Conservation (phyloP, 2,888 invertebrate species). For the Amblyjoppa fuscipennis region DNA sequence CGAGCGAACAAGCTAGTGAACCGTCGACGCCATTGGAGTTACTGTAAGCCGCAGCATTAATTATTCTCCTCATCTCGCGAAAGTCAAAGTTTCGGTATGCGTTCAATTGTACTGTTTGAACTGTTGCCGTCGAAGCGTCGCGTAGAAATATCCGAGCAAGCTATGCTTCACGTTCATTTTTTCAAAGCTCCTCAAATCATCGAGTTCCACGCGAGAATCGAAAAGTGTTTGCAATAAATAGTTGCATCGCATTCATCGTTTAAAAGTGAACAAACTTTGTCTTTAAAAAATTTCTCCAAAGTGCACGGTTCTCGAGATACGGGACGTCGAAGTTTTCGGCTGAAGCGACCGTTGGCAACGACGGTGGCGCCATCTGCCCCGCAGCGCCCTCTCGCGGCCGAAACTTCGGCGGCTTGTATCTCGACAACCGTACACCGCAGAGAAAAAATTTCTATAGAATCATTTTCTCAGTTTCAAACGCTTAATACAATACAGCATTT, state of each 20-base stretch:
- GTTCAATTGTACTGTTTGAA: neutral
- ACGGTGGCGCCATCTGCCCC: neutral
- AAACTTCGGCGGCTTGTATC: neutral
- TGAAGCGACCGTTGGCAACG: neutral
- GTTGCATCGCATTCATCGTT: neutral
- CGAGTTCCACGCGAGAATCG: neutral
- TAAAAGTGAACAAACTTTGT: neutral
- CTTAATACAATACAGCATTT: neutral
- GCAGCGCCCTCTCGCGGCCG: neutral
- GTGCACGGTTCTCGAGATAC: neutral
- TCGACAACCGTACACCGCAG: neutral
- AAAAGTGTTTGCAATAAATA: neutral
- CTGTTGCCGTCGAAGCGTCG: neutral
- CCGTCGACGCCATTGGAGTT: conserved; percentile 1
- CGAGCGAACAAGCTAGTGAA: conserved; percentile 31
- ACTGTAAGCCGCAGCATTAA: conserved; percentile 27
- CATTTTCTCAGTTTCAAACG: neutral
- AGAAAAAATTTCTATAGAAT: neutral
- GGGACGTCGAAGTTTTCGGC: neutral
- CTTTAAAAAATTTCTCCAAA: neutral
- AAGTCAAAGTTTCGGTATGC: conserved; percentile 10
- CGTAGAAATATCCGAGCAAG: neutral
- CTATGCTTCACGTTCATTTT: neutral
- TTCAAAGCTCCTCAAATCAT: neutral
- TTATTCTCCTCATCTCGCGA: conserved; percentile 10